Evolutionary conservation across 2,797 vertebrate genomes (phyloP), one percentile per base, ranked within the genome.

Genomic region (Gallinago nigripennis): DNA sequence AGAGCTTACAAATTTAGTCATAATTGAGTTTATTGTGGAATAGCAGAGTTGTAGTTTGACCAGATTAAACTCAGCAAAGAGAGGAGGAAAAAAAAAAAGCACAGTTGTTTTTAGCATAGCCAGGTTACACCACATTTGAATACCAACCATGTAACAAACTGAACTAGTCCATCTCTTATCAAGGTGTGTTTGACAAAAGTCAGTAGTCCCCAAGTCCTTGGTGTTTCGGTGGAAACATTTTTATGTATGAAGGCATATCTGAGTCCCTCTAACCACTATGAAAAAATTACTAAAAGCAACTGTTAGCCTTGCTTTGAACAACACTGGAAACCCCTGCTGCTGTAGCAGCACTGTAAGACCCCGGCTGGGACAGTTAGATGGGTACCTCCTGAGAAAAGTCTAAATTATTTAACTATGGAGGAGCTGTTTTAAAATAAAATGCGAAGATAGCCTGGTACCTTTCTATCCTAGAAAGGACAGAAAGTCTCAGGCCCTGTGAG

Each of bases 271-370:
- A 4, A 31, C 11, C 2, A 2, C 18, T 23, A 14, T 7, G 3
- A 43, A n/a, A 76, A 54, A 60, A 16, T 16, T 2, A 41, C 11
- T 37, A 20, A 31, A 75, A 39, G 37, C 0, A 0, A 33, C 48
- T 31, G 19, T 39, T 37, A 57, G 25, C 50, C 27, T 45, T 39
- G 7, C 23, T 72, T 41, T 77, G 33, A 85, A 21, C 60, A 73
- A 23, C 10, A 17, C 33, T 35, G 11, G 41, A 39, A 79, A 17
- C 2, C 12, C 53, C 20, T 1, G 2, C 19, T 53, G 45, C 21
- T 72, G 46, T 1, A 64, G 23, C 8, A 85, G 27, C 21, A 14
- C 53, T 35, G 33, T 3, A 43, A 11, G 24, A 35, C 5, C 12
- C 10, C 5, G 15, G 33, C 56, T 45, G 20, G 23, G 43, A 31